phyloP scores from a whole-genome alignment of 1,140 invertebrate genomes.

The Cydia amplana region DNA sequence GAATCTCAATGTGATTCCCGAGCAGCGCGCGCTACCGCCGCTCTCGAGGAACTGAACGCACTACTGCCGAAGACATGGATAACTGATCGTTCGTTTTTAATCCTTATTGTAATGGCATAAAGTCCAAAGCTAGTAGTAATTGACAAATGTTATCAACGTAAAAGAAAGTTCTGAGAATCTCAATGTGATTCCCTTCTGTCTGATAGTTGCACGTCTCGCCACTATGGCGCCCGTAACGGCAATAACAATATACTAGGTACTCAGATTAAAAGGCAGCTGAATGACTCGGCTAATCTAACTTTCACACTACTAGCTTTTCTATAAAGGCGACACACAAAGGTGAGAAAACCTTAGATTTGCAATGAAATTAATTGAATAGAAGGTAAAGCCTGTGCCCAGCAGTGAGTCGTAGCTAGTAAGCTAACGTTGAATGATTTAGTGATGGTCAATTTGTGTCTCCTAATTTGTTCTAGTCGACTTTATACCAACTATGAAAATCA shows the following conservation, averaged over 20 bases:
- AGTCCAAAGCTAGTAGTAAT: background rate
- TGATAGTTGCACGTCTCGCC: background rate
- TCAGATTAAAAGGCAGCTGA: no score
- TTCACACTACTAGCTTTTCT: background rate
- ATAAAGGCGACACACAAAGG: background rate
- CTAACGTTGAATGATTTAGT: background rate
- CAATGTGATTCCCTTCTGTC: background rate
- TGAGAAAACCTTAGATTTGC: no score
- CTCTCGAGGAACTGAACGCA: no score
- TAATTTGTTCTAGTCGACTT: slow-evolving; percentile 6
- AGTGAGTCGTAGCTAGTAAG: background rate
- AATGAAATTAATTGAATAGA: no score
- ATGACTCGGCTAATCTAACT: background rate
- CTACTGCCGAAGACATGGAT: no score
- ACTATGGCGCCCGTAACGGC: no score
- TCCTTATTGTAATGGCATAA: background rate
- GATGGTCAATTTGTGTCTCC: background rate
- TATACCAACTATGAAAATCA: background rate
- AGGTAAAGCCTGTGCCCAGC: background rate
- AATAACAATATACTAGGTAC: no score
- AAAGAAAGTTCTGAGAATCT: background rate
- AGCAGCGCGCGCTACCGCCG: no score
- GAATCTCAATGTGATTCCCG: background rate
- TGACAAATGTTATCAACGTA: background rate
- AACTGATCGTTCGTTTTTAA: no score